These are phyloP conservation scores for Epinephelus awoara DNA, from an alignment of 2,797 vertebrate species.

Conservation along the genomic window DNA sequence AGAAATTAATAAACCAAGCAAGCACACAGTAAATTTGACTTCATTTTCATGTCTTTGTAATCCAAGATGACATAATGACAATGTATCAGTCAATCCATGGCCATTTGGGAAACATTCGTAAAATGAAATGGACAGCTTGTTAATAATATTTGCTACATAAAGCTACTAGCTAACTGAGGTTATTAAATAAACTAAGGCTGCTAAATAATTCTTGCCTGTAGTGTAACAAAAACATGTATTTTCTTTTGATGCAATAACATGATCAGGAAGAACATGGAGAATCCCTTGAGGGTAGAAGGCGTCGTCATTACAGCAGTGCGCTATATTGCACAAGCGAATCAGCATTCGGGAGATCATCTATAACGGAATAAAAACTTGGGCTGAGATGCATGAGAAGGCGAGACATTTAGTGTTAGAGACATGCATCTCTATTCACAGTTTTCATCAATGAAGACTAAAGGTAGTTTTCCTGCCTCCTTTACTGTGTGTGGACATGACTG, in stretches of 20 bases:
- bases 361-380: neutral
- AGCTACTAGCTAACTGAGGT: constrained; percentile 66
- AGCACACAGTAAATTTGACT: constrained; percentile 24
- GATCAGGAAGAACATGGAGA: constrained; percentile 31
- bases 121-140: constrained; percentile 27
- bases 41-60: constrained; percentile 14
- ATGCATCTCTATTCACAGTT: constrained; percentile 81
- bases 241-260: constrained; percentile 20
- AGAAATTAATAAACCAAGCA: constrained; percentile 35
- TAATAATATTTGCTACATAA: constrained; percentile 67
- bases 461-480: constrained; percentile 32
- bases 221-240: neutral
- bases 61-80: constrained; percentile 1
- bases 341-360: constrained; percentile 25
- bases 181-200: constrained; percentile 24
- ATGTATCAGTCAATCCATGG: constrained; percentile 9
- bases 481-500: constrained; percentile 10
- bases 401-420: constrained; percentile 56
- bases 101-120: constrained; percentile 31
- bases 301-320: constrained; percentile 55
- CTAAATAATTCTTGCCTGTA: constrained; percentile 33
- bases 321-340: constrained; percentile 60
- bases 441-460: constrained; percentile 52
- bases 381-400: constrained; percentile 58
- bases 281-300: constrained; percentile 45